Evolutionary conservation across 1,140 invertebrate genomes (phyloP), one percentile per base, ranked within the genome.

Genomic region (Ganaspis sp.): DNA sequence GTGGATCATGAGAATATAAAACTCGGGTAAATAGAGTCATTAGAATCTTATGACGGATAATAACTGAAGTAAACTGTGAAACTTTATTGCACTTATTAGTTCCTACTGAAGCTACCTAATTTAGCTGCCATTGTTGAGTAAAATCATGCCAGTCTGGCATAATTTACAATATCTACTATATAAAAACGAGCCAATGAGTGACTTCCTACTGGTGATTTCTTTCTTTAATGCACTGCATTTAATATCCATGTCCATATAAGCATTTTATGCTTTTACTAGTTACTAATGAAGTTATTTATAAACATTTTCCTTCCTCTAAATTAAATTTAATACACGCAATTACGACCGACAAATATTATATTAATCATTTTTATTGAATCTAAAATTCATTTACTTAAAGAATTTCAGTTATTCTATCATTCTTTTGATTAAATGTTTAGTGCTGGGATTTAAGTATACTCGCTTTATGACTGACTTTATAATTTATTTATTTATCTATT

Each of bases 81-180:
- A 84, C 81, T 84, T 84, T 84, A 82, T 82, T 82, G 81, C 77
- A 79, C 81, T 84, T 84, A 84, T 84, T 84, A 82, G 79, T 82
- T 84, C 77, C 77, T 78, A 75, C 81, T 64, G 79, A 80, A 84
- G 79, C 79, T 79, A 77, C 81, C 83, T 81, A 82, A 84, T 82
- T 84, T 81, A 81, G 79, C 82, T 78, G 79, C 83, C 82, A 84
- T 84, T 84, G 81, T 82, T 80, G 81, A 75, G 81, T 77, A 78
- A 82, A 84, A 84, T 84, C 83, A 74, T 82, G 79, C 81, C 82
- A 81, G 80, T 78, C 79, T 79, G 72, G 72, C 72, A 75, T 84
- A 81, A 84, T 81, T 81, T 81, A 81, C 80, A 80, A 74, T 80
- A 34, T 69, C 78, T 38, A 77, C 80, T 81, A 80, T 80, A 81